Evolutionary conservation across 2,888 invertebrate species (phyloP).

Genomic region (Stomorhina lunata): DNA sequence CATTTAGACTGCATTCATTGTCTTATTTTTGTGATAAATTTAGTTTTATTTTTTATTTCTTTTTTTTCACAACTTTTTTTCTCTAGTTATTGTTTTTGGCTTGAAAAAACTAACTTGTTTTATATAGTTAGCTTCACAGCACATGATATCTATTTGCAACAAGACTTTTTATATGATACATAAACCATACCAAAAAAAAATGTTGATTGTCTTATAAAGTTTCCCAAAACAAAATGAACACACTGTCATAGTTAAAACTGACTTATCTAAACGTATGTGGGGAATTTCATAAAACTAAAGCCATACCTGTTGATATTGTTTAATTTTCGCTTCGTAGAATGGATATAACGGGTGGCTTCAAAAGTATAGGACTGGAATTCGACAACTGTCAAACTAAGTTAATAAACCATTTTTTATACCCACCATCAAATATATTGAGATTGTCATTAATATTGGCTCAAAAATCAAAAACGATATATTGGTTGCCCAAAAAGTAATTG

Average conservation of each 20-base stretch:
- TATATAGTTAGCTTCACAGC: conserved; percentile 27
- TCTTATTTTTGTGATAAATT: conserved; percentile 42
- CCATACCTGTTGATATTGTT: too few species aligned
- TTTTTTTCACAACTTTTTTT: conserved; percentile 39
- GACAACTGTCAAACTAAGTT: too few species aligned
- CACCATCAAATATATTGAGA: too few species aligned
- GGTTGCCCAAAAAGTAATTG: too few species aligned
- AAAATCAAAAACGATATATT: too few species aligned
- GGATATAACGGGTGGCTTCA: too few species aligned
- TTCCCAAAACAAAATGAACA: conserved; percentile 52
- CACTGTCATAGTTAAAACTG: conserved; percentile 5
- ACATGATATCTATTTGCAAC: conserved; percentile 38
- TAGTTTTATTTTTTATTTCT: conserved; percentile 29
- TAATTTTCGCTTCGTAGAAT: too few species aligned
- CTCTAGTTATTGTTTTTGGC: conserved; percentile 33
- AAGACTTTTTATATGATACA: conserved; percentile 32
- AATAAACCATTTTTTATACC: too few species aligned
- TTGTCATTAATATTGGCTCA: too few species aligned
- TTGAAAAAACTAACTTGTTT: conserved; percentile 54
- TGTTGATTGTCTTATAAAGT: conserved; percentile 55
- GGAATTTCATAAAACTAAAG: background rate
- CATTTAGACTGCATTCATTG: conserved; percentile 41
- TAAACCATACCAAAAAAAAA: conserved; percentile 25
- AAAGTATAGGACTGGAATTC: too few species aligned
- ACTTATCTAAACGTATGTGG: conserved; percentile 11